Evolutionary conservation across 2,113 vertebrate genomes (phyloP).

Genomic region (Chlorodrepanis virens): DNA sequence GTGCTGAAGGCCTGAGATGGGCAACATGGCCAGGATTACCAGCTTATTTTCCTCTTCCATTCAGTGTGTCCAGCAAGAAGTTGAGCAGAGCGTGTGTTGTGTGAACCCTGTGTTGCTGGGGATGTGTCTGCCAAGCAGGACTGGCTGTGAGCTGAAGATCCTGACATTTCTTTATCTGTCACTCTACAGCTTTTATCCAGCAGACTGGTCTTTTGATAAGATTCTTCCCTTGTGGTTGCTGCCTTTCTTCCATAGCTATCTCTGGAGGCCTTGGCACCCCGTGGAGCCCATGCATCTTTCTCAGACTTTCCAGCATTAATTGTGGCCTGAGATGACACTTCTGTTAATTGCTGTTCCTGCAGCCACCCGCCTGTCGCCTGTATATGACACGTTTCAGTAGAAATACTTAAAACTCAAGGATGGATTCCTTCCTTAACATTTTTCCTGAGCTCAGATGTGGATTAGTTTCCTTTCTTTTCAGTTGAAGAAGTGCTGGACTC

Average conservation of each 20-base stretch:
- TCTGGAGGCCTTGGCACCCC: neutral
- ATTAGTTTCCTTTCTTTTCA: neutral
- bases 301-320: neutral
- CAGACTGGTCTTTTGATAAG: neutral
- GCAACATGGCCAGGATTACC: neutral
- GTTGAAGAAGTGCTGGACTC: neutral
- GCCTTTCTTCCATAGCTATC: neutral
- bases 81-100: neutral
- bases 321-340: neutral
- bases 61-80: neutral
- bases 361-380: neutral
- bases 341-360: neutral
- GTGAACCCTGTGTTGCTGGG: neutral
- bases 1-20: neutral
- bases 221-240: neutral
- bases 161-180: neutral
- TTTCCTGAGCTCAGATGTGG: neutral
- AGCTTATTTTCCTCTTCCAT: neutral
- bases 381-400: neutral
- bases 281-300: neutral
- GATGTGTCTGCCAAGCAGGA: neutral
- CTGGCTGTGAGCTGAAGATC: neutral
- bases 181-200: neutral
- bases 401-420: neutral
- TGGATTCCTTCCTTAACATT: neutral